Conservation (phyloP, 2,797 vertebrate genomes). For the Eupleurogrammus muticus region DNA sequence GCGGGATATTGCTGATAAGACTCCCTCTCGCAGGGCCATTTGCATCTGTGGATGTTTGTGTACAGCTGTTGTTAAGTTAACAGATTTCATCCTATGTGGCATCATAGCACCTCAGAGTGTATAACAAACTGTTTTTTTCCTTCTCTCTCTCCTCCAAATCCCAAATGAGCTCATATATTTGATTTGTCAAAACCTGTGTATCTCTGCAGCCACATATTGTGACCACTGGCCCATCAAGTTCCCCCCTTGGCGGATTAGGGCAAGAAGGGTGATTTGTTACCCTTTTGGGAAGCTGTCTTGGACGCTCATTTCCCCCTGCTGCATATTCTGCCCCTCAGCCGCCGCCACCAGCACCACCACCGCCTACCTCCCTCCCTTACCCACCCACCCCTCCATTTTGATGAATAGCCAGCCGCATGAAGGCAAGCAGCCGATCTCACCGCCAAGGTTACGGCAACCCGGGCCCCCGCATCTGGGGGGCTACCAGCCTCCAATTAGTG, state of each 20-base stretch:
- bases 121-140: conserved; percentile 7
- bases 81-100: background rate
- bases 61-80: conserved; percentile 18
- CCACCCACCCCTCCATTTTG: conserved; percentile 68
- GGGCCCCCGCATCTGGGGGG: conserved; percentile 77
- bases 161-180: conserved; percentile 48
- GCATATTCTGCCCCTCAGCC: conserved; percentile 78
- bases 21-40: conserved; percentile 49
- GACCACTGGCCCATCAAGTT: conserved; percentile 69
- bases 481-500: conserved; percentile 85
- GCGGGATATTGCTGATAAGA: conserved; percentile 73
- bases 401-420: conserved; percentile 84
- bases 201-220: conserved; percentile 62
- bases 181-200: conserved; percentile 52
- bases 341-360: conserved; percentile 51
- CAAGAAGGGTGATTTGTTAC: conserved; percentile 83
- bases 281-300: conserved; percentile 83
- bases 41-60: conserved; percentile 61
- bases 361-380: conserved; percentile 35
- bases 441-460: conserved; percentile 88
- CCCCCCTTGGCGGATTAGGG: conserved; percentile 72
- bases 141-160: conserved; percentile 9
- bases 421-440: conserved; percentile 80
- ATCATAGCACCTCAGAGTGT: conserved; percentile 9
- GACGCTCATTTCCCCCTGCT: conserved; percentile 80